Conservation (phyloP, 1,140 invertebrate genomes). For the Lasaia peninsularis region DNA sequence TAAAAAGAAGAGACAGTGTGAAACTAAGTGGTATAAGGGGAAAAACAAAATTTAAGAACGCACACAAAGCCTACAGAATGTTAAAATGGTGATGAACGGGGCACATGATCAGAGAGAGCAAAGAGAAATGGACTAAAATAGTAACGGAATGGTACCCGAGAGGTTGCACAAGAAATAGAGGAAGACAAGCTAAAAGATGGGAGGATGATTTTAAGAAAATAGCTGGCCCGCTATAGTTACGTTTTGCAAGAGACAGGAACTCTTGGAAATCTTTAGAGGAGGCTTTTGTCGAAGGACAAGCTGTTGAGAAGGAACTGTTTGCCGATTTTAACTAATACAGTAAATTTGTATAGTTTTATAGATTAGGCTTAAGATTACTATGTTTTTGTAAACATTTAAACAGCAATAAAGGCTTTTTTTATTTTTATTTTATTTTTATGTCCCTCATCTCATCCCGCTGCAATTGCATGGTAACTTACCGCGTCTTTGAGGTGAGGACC, state of each 20-base stretch:
- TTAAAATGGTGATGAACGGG: conserved; percentile 28
- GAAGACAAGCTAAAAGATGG: conserved; percentile 24
- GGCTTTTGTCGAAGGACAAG: conserved; percentile 27
- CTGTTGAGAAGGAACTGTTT: no score
- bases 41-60: conserved; percentile 21
- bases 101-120: conserved; percentile 24
- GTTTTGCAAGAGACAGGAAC: conserved; percentile 18
- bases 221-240: conserved; percentile 16
- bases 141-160: no score
- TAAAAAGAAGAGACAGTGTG: conserved; percentile 21
- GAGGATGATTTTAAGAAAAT: conserved; percentile 30
- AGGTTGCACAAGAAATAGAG: no score
- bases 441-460: no score
- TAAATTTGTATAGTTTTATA: no score
- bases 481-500: no score
- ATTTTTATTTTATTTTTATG: no score
- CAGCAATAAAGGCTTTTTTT: no score
- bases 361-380: no score
- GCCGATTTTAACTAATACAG: no score
- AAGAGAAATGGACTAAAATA: conserved; percentile 24
- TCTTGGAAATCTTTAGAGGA: conserved; percentile 27
- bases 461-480: no score
- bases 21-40: conserved; percentile 19
- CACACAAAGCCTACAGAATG: not conserved
- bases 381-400: no score